A percentile compares a stretch with the other conserved stretches of the same genome.
Evolutionary conservation across 2,888 invertebrate species (phyloP).

Genomic region (Heliconius ethilla): DNA sequence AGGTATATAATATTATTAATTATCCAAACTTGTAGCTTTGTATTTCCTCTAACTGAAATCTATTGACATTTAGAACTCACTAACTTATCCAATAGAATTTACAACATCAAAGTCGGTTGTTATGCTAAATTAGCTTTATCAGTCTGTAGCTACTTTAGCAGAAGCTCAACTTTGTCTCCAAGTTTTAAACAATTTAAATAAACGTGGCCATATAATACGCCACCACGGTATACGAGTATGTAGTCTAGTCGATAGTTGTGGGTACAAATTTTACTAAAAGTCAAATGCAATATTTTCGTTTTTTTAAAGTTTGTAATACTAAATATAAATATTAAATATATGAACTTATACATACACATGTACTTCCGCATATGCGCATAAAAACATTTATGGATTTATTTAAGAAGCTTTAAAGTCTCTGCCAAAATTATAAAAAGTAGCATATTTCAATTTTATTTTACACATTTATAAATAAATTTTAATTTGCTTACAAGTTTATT

Average conservation of each 20-base stretch:
- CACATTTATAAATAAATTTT: neutral
- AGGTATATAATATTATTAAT: neutral
- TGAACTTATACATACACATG: no score
- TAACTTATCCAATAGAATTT: neutral
- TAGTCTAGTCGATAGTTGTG: no score
- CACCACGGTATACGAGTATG: neutral
- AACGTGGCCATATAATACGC: neutral
- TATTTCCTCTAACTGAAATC: neutral
- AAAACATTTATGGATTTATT: no score
- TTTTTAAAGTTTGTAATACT: no score
- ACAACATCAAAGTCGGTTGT: neutral
- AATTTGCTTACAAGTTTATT: neutral
- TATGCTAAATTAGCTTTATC: constrained; percentile 2
- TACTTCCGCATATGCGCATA: no score
- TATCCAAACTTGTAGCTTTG: neutral
- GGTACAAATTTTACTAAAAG: no score
- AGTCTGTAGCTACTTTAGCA: neutral
- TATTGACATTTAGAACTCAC: neutral
- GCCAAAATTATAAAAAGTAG: no score
- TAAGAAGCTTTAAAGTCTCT: no score
- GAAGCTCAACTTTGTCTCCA: neutral
- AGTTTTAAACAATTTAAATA: constrained; percentile 24
- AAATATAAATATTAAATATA: no score
- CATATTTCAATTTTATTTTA: neutral
- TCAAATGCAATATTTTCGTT: no score